Conservation (phyloP, 2,797 vertebrate species). For the Uromys caudimaculatus region DNA sequence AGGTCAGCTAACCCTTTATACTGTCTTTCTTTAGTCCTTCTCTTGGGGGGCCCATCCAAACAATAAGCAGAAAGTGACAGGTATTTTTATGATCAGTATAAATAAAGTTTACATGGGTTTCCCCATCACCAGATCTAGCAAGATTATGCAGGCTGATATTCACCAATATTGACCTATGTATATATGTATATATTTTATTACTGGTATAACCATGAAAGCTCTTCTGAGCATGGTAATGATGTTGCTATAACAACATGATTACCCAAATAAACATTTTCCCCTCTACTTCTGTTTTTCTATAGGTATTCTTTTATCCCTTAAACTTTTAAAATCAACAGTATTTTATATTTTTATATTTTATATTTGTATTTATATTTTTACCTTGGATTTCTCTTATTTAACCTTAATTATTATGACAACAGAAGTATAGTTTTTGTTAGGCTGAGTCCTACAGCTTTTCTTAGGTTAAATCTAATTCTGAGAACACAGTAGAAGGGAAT, state of each 20-base stretch:
- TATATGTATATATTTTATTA: conserved; percentile 64
- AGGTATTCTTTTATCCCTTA: neutral
- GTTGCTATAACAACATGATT: conserved; percentile 64
- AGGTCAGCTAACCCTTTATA: conserved; percentile 23
- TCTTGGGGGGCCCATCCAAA: conserved; percentile 23
- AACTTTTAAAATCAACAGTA: conserved; percentile 40
- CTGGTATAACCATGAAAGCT: conserved; percentile 53
- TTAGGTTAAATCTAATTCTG: neutral
- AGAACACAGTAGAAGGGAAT: conserved; percentile 39
- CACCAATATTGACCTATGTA: conserved; percentile 42
- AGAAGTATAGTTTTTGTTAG: conserved; percentile 50
- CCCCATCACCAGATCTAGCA: conserved; percentile 37
- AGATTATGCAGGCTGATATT: conserved; percentile 51
- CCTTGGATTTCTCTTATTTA: conserved; percentile 44
- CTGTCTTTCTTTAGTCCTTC: conserved; percentile 36
- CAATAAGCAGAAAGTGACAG: conserved; percentile 51
- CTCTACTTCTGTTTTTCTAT: conserved; percentile 59
- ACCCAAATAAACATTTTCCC: conserved; percentile 68
- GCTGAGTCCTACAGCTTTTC: neutral
- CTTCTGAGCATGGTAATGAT: conserved; percentile 53
- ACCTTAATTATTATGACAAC: conserved; percentile 35
- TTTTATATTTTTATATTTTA: conserved; percentile 44
- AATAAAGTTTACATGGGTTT: conserved; percentile 64
- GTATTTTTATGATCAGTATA: conserved; percentile 59
- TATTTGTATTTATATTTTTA: neutral